These are phyloP conservation scores for Trogon surrucura DNA, from an alignment of 2,113 vertebrate species.

Conservation along the genomic window DNA sequence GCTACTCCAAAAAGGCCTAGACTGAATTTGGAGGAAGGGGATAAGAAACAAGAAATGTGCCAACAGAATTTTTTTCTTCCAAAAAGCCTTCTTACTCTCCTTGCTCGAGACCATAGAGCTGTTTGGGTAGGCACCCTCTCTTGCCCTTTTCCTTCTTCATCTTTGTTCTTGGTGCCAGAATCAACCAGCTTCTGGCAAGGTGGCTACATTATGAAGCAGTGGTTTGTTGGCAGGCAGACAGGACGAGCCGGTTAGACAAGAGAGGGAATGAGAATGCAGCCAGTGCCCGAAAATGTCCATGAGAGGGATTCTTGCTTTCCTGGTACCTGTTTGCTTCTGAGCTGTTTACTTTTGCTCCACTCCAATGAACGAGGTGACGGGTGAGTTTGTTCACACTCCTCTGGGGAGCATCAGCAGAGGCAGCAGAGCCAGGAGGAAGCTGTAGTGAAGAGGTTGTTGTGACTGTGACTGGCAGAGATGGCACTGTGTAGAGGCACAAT, in stretches of 20 bases:
- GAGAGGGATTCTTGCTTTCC: background rate
- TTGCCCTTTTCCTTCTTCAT: background rate
- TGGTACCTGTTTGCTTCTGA: background rate
- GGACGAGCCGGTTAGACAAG: background rate
- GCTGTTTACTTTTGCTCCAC: background rate
- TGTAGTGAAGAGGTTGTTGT: background rate
- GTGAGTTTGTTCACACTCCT: background rate
- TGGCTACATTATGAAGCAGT: background rate
- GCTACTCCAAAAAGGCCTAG: background rate
- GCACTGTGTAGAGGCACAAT: background rate
- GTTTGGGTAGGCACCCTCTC: background rate
- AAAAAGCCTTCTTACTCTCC: background rate
- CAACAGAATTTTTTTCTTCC: background rate
- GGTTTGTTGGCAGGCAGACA: background rate
- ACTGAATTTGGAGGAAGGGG: background rate
- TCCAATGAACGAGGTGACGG: background rate
- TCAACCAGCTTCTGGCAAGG: background rate
- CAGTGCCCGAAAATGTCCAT: background rate
- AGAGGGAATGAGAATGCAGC: background rate
- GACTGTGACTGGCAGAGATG: background rate
- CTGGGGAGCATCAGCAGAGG: background rate
- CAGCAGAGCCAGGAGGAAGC: background rate
- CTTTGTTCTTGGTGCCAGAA: background rate
- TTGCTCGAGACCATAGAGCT: background rate
- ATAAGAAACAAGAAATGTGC: background rate